Percentiles rank a stretch among this genome's conserved stretches.
These are phyloP conservation scores for Phorcus lineatus DNA, from an alignment of 2,888 invertebrate species.

Conservation along the genomic window DNA sequence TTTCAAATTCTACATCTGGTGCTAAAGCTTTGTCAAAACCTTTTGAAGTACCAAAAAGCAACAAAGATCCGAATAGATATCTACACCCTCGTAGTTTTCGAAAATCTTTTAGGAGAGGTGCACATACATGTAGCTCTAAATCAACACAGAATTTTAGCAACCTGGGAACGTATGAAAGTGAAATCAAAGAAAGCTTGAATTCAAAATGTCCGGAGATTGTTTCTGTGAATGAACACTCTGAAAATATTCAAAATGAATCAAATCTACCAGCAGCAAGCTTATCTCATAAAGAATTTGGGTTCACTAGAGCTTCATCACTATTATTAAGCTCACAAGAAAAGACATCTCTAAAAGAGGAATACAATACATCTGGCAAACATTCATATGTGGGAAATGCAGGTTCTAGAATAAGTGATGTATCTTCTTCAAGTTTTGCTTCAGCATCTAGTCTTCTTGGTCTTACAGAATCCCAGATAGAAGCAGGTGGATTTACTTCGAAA, in stretches of 20 bases:
- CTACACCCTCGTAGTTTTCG: constrained; percentile 17
- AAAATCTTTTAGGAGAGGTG: neutral
- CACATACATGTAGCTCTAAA: neutral
- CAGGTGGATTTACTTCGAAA: neutral
- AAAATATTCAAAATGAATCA: no score
- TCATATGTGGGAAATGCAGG: neutral
- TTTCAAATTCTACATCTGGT: constrained; percentile 37
- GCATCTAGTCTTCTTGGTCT: neutral
- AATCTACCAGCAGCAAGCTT: no score
- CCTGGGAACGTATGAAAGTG: neutral
- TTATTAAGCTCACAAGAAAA: neutral
- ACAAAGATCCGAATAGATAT: neutral
- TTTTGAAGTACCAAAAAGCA: constrained; percentile 28
- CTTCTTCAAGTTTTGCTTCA: neutral
- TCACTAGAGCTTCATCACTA: neutral
- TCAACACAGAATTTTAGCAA: no score
- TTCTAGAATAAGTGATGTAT: neutral
- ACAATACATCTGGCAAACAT: no score
- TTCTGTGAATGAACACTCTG: neutral
- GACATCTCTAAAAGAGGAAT: no score
- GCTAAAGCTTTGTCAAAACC: constrained; percentile 40
- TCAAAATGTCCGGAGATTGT: neutral
- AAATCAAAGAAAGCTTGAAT: neutral
- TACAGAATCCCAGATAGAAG: constrained; percentile 31
- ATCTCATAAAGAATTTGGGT: neutral